These are phyloP conservation scores for Zoanthus sansibaricus DNA, from an alignment of 92 coral and sea anemone genomes.

Conservation along the genomic window DNA sequence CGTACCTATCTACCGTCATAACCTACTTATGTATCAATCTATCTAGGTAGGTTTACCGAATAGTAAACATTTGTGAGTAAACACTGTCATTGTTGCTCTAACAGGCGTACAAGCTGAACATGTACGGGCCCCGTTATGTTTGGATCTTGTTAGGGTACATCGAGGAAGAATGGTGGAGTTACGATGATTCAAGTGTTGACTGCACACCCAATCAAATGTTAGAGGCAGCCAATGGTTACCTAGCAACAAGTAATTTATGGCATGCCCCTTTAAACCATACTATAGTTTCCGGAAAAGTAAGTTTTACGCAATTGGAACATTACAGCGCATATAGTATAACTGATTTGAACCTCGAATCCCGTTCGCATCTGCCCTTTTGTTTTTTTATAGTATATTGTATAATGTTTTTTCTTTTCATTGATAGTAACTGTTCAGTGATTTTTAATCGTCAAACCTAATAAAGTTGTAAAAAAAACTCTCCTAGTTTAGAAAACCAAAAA, in stretches of 20 bases:
- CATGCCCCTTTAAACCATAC: conserved; percentile 54
- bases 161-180: conserved; percentile 83
- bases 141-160: conserved; percentile 85
- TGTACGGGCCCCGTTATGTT: conserved; percentile 82
- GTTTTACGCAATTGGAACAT: background rate
- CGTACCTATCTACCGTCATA: no score
- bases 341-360: no score
- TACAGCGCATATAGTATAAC: background rate
- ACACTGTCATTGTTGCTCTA: background rate
- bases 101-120: conserved; percentile 77
- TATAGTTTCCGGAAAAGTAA: conserved; percentile 78
- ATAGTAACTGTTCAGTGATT: no score
- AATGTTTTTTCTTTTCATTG: no score
- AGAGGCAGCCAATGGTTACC: conserved; percentile 79
- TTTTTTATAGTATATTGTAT: no score
- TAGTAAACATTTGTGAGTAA: background rate
- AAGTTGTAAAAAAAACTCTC: no score
- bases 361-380: no score
- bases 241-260: conserved; percentile 83
- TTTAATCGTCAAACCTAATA: no score
- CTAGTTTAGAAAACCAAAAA: no score
- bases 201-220: conserved; percentile 78
- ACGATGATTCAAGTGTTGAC: conserved; percentile 58
- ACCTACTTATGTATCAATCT: background rate
- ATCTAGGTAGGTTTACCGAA: no score